Evolutionary conservation across 1,140 invertebrate species (phyloP), one percentile per base, ranked within the genome.

Genomic region (Antheraea mylitta): DNA sequence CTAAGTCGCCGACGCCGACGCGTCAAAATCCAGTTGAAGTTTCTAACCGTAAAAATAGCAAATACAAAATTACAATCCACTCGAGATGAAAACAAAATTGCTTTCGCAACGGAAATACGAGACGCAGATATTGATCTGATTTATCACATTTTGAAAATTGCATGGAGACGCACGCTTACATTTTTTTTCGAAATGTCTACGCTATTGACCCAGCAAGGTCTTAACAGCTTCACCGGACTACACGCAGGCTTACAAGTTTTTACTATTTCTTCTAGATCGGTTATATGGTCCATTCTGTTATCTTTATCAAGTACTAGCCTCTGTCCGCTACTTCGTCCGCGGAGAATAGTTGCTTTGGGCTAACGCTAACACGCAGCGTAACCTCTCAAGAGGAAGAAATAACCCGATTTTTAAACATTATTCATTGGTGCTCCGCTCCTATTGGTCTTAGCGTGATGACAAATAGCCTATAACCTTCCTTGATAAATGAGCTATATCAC

Each of bases 81-180:
- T 71, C 36, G 63, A 73, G 67, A 73, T 71, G 61, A 71, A 73
- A 75, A 71, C 64, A 74, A 68, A 73, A 77, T 72, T 69, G 70
- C 64, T 72, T 69, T 72, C 66, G 67, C 48, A 62, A 63, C 64
- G 69, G 63, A 76, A 42, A 70, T 18, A 72, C 68, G 59, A 64
- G 45, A 67, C 64, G 38, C 38, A 53, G 65, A 78, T 76, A 78
- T 65, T 63, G 71, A 68, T 75, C 66, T 72, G 71, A 75, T 78
- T 78, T 72, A 75, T 73, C 71, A 59, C 68, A 74, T 75, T 73
- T 74, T 68, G 48, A 58, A 71, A 71, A 71, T 68, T 68, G 70
- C 68, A 59, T 38, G 58, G 73, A 59, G 63, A 70, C 66, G 37
- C 42, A 10, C 18, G 42, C 42, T 38, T 65, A 53, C n/a, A n/a